Evolutionary conservation across 2,888 invertebrate species (phyloP).

Genomic region (Schrankia costaestrigalis): DNA sequence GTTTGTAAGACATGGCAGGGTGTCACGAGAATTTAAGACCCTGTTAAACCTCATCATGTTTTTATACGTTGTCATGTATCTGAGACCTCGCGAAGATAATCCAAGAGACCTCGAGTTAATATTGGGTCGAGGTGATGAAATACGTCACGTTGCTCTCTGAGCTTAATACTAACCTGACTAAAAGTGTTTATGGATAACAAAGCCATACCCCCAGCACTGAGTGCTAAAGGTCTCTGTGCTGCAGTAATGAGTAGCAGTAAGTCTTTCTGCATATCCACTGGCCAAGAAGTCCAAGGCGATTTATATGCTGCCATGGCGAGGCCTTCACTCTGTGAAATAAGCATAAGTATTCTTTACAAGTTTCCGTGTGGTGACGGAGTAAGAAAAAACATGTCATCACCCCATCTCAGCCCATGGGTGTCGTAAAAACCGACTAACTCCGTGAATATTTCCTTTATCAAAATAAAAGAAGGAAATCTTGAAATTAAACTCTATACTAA

Average conservation of each 20-base stretch:
- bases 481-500: too few species aligned
- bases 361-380: background rate
- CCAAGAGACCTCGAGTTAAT: background rate
- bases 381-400: too few species aligned
- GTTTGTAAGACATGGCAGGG: too few species aligned
- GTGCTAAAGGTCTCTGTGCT: constrained; percentile 52
- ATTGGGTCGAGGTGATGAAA: too few species aligned
- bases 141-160: background rate
- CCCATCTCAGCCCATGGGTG: too few species aligned
- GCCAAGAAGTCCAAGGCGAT: constrained; percentile 60
- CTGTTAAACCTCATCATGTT: too few species aligned
- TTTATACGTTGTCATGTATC: too few species aligned
- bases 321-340: constrained; percentile 48
- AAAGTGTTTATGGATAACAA: constrained; percentile 57
- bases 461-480: too few species aligned
- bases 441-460: too few species aligned
- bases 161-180: constrained; percentile 41
- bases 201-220: constrained; percentile 61
- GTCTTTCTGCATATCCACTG: constrained; percentile 56
- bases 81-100: background rate
- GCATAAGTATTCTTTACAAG: background rate
- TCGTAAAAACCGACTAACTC: too few species aligned
- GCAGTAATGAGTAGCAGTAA: constrained; percentile 50
- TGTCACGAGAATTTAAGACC: too few species aligned
- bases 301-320: constrained; percentile 61